Conservation (phyloP, 37 sponge, comb jelly and placozoan genomes). For the Lycopodina hypogea region DNA sequence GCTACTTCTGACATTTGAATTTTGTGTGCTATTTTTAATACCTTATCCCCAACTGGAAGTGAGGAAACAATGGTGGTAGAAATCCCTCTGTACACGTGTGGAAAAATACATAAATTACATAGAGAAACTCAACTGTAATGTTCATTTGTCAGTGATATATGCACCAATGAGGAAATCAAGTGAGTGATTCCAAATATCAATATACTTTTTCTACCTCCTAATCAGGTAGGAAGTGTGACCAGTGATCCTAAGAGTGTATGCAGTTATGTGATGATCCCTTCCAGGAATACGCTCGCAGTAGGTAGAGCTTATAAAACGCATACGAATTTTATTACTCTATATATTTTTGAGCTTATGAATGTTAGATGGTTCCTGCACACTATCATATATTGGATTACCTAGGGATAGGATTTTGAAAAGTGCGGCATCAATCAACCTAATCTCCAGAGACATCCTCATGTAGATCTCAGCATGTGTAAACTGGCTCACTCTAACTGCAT, state of each 20-base stretch:
- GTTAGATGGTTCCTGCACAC: conserved; percentile 51
- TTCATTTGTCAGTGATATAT: conserved; percentile 77
- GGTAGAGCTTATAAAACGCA: conserved; percentile 56
- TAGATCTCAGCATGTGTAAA: conserved; percentile 6
- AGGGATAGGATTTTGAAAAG: conserved; percentile 15
- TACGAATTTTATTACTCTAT: conserved; percentile 20
- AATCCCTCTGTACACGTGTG: conserved; percentile 52
- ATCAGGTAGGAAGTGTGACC: conserved; percentile 72
- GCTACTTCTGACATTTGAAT: conserved; percentile 65
- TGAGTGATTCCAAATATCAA: conserved; percentile 75
- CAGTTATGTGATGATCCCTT: conserved; percentile 72
- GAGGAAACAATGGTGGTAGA: conserved; percentile 49
- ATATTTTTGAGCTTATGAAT: conserved; percentile 28
- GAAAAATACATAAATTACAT: conserved; percentile 56
- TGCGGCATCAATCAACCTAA: conserved; percentile 2
- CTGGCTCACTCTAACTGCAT: conserved; percentile 38
- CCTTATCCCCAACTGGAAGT: conserved; percentile 78
- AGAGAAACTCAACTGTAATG: conserved; percentile 72
- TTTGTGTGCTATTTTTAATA: conserved; percentile 62
- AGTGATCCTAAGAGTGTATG: conserved; percentile 73
- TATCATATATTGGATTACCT: conserved; percentile 54
- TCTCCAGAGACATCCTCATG: conserved; percentile 40
- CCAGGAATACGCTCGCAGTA: conserved; percentile 81
- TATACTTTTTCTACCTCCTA: conserved; percentile 42
- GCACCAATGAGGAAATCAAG: conserved; percentile 73